Evolutionary conservation across 2,797 vertebrate genomes (phyloP), one percentile per base, ranked within the genome.

Genomic region (Jordanella pulchra): DNA sequence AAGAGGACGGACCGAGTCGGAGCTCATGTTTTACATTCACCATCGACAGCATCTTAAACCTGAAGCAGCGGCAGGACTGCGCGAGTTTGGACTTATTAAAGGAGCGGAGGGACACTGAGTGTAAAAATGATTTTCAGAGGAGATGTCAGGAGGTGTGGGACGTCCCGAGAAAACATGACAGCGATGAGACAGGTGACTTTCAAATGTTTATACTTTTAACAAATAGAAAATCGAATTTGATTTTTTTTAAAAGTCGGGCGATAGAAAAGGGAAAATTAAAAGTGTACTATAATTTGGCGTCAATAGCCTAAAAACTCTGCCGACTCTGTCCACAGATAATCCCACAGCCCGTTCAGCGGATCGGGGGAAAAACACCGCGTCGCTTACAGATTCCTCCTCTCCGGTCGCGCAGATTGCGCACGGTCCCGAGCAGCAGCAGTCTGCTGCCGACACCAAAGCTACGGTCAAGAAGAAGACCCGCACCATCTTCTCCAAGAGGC

Each of bases 401-500:
- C 89, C 87, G 23, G 85, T 67, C 48, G 67, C 67, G 64, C 87
- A 85, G 0, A 83, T 79, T 11, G 79, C 84, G 69, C 89, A 85
- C 83, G 80, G 80, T 67, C 47, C 85, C 60, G 89, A 89, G 32
- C 69, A 69, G 14, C 45, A 63, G 28, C 74, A 69, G 27, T 11
- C 25, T 80, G 30, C 25, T 35, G 83, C 84, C 67, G 93, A 94
- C 70, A 47, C 65, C 77, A 94, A 93, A 81, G 77, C 82, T n/a
- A 56, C 71, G 14, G 86, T 78, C 7, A 94, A 94, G 83, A 95
- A 96, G 88, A 96, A 96, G 85, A 96, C 95, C 0, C 93, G 96
- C 84, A 97, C 96, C 58, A 95, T 96, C 83, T 96, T 96, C 91
- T 96, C 96, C 76, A 96, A 95, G 86, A 93, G 95, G 75, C 95